Base-by-base conservation (phyloP, 2,797 vertebrate genomes). In the Lindbergichthys nudifrons region DNA sequence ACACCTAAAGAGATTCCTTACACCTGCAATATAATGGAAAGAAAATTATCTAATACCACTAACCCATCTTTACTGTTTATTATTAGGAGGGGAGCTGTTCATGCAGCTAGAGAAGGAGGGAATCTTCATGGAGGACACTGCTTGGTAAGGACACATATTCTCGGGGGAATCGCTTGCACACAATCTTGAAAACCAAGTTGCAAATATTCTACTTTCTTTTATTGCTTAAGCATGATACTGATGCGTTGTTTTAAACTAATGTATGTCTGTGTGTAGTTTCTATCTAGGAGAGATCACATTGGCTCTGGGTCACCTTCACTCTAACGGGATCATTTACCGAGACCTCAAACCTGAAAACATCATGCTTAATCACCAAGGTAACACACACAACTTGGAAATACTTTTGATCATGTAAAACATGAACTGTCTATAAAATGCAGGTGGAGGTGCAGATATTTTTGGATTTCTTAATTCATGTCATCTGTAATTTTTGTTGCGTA, bases 91-190 rank as follows among this genome's bases (percentile, higher is more conserved):
- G 3, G 97, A 98, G 74, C 92, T 98, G 77, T 98, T 98, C 89
- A 97, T 96, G 88, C 97, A 97, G 88, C 91, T 98, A 79, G 97
- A 97, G 84, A 95, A 97, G 57, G 97, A 98, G 70, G 96, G 97
- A 60, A 97, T 98, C 90, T 98, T 98, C 88, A 92, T 98, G 93
- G 97, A 98, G 89, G 97, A 98, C 91, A 96, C 96, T 0, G 97
- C 97, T 72, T 95, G 96, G 97, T 98, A 87, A 88, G 94, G 23
- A 67, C 3, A 12, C 8, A 11, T 65, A 39, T 5, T 32, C 10
- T 26, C 23, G 2, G 16, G 3, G 13, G 26, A 13, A 70, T n/a
- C 51, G 23, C 57, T 32, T 23, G 3, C 19, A 59, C 8, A 9
- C 6, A 36, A 36, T 36, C 32, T 36, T 36, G 32, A 36, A 36